phyloP scores from a whole-genome alignment of 2,797 vertebrate species.

The Atherinosoma microstoma region DNA sequence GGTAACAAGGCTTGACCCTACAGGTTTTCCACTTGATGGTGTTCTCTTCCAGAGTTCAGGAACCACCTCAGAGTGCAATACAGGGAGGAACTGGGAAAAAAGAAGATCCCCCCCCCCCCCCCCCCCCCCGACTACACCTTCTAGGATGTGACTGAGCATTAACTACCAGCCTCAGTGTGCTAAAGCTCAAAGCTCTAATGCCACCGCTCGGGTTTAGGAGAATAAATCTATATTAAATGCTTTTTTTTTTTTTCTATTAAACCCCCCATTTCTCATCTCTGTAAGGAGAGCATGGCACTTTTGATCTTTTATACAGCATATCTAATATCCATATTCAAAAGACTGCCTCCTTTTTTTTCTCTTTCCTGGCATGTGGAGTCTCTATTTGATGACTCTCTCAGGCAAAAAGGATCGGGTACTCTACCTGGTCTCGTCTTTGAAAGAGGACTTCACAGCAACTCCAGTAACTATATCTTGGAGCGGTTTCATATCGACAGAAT shows the following conservation, averaged over 20 bases:
- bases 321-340: constrained; percentile 69
- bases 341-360: constrained; percentile 3
- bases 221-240: constrained; percentile 65
- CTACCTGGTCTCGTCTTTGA: constrained; percentile 34
- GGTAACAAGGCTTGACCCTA: constrained; percentile 25
- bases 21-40: constrained; percentile 25
- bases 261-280: constrained; percentile 56
- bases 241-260: constrained; percentile 45
- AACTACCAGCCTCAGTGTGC: constrained; percentile 43
- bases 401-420: constrained; percentile 24
- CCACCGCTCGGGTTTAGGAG: constrained; percentile 43
- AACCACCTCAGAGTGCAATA: constrained; percentile 16
- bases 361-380: constrained; percentile 6
- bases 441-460: constrained; percentile 28
- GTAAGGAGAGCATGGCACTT: constrained; percentile 48
- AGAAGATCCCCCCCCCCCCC: constrained; percentile 38
- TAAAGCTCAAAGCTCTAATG: constrained; percentile 58
- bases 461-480: neutral
- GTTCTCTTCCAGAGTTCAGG: constrained; percentile 20
- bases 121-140: constrained; percentile 39
- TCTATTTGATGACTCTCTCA: constrained; percentile 40
- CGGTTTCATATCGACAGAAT: neutral
- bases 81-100: constrained; percentile 41
- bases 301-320: constrained; percentile 69
- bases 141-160: constrained; percentile 68